A percentile compares a stretch with the other conserved stretches of the same genome.
These are phyloP conservation scores for Ellobius talpinus DNA, from an alignment of 2,113 vertebrate species.

Conservation along the genomic window DNA sequence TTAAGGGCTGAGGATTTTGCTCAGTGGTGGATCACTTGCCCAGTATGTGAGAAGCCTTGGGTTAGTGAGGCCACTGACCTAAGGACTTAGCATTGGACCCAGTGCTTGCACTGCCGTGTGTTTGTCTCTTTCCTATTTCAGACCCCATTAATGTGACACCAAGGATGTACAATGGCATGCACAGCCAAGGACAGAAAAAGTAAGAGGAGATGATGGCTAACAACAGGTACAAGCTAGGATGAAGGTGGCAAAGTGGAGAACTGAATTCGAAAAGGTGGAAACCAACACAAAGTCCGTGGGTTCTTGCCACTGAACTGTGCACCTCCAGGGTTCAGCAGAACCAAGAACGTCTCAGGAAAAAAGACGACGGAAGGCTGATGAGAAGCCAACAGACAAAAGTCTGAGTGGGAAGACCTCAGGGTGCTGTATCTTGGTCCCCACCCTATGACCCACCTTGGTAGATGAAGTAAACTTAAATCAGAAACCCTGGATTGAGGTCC, in stretches of 20 bases:
- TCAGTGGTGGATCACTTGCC: not conserved
- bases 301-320: not conserved
- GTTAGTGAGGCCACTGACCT: not conserved
- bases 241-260: not conserved
- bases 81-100: not conserved
- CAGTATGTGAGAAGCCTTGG: not conserved
- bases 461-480: not conserved
- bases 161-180: not conserved
- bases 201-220: not conserved
- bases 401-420: not conserved
- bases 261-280: not conserved
- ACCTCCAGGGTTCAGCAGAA: not conserved
- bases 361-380: not conserved
- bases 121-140: not conserved
- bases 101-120: not conserved
- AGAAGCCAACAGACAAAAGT: not conserved
- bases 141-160: not conserved
- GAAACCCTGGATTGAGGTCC: not conserved
- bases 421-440: not conserved
- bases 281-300: not conserved
- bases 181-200: not conserved
- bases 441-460: not conserved
- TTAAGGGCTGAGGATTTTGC: not conserved
- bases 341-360: not conserved
- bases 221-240: not conserved